A percentile compares a stretch with the other conserved stretches of the same genome.
Conservation (phyloP, 2,888 invertebrate species). For the Vannuccia rotundouncinata region DNA sequence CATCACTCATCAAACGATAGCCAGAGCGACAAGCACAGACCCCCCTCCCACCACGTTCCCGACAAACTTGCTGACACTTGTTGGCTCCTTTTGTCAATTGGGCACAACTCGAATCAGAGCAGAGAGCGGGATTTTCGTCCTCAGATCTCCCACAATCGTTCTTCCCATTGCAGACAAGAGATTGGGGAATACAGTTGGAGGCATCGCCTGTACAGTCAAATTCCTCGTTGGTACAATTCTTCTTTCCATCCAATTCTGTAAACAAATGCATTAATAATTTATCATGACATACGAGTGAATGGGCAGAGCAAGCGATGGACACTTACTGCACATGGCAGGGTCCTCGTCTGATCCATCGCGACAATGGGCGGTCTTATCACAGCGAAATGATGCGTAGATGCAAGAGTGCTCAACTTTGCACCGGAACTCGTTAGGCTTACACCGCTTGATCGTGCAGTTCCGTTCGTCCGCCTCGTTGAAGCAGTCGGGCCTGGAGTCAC, state of each 20-base stretch:
- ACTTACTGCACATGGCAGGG: neutral
- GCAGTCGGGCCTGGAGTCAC: neutral
- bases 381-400: neutral
- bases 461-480: neutral
- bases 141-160: conserved; percentile 5
- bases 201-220: neutral
- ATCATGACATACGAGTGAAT: neutral
- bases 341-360: neutral
- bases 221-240: neutral
- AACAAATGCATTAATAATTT: too few species aligned
- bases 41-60: neutral
- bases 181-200: neutral
- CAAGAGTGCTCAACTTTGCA: neutral
- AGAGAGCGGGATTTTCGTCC: conserved; percentile 7
- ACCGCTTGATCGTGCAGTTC: neutral
- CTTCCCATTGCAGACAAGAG: conserved; percentile 8
- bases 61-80: conserved; percentile 5
- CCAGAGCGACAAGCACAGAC: conserved; percentile 4
- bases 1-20: conserved; percentile 4
- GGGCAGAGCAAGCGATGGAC: neutral
- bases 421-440: neutral
- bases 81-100: neutral
- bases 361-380: neutral
- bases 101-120: neutral
- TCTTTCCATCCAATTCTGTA: too few species aligned